Evolutionary conservation across 2,113 vertebrate genomes (phyloP).

Genomic region (Trematocara nigrifrons): DNA sequence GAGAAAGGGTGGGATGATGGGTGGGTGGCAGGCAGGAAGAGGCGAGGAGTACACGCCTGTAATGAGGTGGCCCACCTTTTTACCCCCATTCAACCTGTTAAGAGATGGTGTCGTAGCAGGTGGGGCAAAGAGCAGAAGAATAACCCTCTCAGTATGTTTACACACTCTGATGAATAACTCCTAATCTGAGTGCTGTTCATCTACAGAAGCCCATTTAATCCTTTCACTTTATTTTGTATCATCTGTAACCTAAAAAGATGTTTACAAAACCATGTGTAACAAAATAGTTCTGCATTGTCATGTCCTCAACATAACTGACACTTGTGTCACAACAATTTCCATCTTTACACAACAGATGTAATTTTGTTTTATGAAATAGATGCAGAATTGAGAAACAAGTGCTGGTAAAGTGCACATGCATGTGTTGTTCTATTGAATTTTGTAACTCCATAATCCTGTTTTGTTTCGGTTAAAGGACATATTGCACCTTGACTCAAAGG

Average conservation of each 20-base stretch:
- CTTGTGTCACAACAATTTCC: conserved; percentile 31
- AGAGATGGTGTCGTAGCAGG: conserved; percentile 1
- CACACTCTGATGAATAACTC: not conserved
- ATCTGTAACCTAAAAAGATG: not conserved
- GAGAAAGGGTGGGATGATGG: conserved; percentile 28
- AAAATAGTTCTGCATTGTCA: not conserved
- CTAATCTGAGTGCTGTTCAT: not conserved
- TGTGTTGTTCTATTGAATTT: conserved; percentile 6
- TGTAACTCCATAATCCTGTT: conserved; percentile 22
- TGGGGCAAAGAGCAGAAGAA: not conserved
- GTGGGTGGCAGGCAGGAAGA: conserved; percentile 36
- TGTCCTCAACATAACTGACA: not conserved
- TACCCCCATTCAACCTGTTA: conserved; percentile 6
- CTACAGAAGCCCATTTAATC: not conserved
- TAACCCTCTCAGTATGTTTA: not conserved
- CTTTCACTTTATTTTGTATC: not conserved
- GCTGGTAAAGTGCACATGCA: not conserved
- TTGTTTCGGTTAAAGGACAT: conserved; percentile 25
- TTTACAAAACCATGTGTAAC: not conserved
- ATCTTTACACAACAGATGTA: conserved; percentile 46
- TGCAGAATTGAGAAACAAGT: conserved; percentile 4
- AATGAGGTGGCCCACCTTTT: conserved; percentile 32
- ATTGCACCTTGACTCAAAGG: conserved; percentile 51
- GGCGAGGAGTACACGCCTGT: not conserved
- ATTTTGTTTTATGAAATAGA: conserved; percentile 37